Evolutionary conservation across 2,113 vertebrate species (phyloP), one percentile per base, ranked within the genome.

Genomic region (Myodes glareolus): DNA sequence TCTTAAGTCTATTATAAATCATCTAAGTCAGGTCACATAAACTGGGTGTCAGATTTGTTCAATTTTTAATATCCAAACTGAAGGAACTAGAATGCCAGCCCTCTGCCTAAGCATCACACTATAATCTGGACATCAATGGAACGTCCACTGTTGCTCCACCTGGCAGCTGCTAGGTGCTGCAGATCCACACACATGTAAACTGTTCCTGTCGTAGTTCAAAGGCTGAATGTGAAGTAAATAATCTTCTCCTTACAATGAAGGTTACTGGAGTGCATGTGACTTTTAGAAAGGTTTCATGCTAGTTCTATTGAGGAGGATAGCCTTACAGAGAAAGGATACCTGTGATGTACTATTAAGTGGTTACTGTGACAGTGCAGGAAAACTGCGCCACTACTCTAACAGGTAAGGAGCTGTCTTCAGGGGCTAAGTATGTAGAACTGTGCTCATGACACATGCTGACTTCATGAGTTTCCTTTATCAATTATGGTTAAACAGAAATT

Each of bases 401-500:
- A 89, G 42, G 36, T 5, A 65, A 92, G 19, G 61, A 27, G 52
- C 47, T 55, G 25, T 50, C 88, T 96, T 67, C 45, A n/a, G 52
- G 88, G 88, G 73, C 70, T 61, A 33, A 78, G 17, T 47, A 65
- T 4, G 16, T 8, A 45, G 87, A 84, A 86, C 33, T 68, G 76
- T 67, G 80, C 31, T 90, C 29, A 94, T 4, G 42, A 61, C 23
- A 85, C 5, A 72, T 17, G 88, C 39, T 72, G 31, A 61, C 55
- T 94, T 90, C 82, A 94, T 16, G 19, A 58, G 63, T 47, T 90
- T 39, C 31, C 47, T 65, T 86, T 65, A 84, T 1, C 17, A 17
- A 50, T 82, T n/a, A 45, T 61, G 61, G 45, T 31, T 88, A 95
- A 97, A 90, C 36, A 91, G 39, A 89, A 55, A 84, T 70, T 80